Evolutionary conservation across 2,797 vertebrate genomes (phyloP).

Genomic region (Limnodromus scolopaceus): DNA sequence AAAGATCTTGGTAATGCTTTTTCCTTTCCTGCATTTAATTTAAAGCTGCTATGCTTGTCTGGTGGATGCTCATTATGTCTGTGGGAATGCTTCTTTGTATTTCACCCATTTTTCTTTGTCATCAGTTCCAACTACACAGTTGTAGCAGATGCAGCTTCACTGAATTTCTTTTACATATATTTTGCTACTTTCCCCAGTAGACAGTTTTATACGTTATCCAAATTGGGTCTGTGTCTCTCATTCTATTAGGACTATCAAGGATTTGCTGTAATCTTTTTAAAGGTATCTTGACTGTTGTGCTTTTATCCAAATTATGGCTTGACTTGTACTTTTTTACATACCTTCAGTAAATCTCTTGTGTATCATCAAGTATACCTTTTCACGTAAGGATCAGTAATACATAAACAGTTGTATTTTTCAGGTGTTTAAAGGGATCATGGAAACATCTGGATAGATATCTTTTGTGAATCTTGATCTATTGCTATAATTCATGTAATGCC

Average conservation of each 20-base stretch:
- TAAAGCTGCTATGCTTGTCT: background rate
- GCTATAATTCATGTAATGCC: background rate
- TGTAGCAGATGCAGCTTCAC: background rate
- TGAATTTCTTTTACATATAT: background rate
- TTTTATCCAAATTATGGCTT: background rate
- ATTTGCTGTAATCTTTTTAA: constrained; percentile 1
- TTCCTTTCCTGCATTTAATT: constrained; percentile 8
- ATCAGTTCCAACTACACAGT: background rate
- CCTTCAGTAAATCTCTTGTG: background rate
- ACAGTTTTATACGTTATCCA: background rate
- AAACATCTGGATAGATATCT: background rate
- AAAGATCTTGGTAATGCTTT: background rate
- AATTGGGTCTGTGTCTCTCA: background rate
- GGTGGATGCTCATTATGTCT: background rate
- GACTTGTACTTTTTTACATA: background rate
- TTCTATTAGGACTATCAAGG: background rate
- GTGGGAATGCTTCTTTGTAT: background rate
- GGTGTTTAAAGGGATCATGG: background rate
- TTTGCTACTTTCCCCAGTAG: background rate
- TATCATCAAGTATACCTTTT: background rate
- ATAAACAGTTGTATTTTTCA: background rate
- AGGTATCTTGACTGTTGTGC: background rate
- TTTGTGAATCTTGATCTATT: background rate
- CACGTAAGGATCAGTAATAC: background rate
- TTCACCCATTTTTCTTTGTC: background rate